A percentile compares a stretch with the other conserved stretches of the same genome.
These are phyloP conservation scores for Mystacides longicornis DNA, from an alignment of 2,888 invertebrate species.

Conservation along the genomic window DNA sequence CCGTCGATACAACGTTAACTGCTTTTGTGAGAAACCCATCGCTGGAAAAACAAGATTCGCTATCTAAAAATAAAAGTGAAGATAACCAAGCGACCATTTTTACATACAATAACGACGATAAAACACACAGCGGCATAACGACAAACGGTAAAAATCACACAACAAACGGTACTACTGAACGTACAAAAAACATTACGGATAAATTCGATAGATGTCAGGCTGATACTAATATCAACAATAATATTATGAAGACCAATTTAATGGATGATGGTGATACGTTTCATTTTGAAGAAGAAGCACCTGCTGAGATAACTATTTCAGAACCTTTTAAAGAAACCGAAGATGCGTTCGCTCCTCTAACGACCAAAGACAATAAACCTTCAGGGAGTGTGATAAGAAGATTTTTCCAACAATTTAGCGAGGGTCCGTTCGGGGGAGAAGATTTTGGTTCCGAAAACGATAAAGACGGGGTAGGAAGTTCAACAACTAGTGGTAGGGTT, in stretches of 20 bases:
- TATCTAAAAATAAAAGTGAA: not conserved
- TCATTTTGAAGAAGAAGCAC: not conserved
- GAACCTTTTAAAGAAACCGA: conserved; percentile 8
- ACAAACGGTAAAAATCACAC: not conserved
- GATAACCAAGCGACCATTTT: not conserved
- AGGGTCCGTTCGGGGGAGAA: conserved; percentile 38
- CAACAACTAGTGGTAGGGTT: conserved; percentile 26
- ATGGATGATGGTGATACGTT: not conserved
- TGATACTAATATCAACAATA: not conserved
- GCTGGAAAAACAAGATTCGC: conserved; percentile 5
- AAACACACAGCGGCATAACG: not conserved
- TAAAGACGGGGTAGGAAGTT: conserved; percentile 4
- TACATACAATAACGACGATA: not conserved
- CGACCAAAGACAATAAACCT: conserved; percentile 31
- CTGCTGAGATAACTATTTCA: not conserved
- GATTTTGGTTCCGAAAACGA: conserved; percentile 31
- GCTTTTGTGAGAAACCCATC: conserved; percentile 11
- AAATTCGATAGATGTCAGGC: not conserved
- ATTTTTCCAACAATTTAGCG: conserved; percentile 46
- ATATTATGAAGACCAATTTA: not conserved
- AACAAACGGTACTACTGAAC: not conserved
- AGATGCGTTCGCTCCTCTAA: conserved; percentile 20
- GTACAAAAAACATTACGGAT: too few relatives aligned
- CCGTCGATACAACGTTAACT: conserved; percentile 45
- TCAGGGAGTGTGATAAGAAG: conserved; percentile 46